Evolutionary conservation across 2,797 vertebrate genomes (phyloP).

Genomic region (Pempheris klunzingeri): DNA sequence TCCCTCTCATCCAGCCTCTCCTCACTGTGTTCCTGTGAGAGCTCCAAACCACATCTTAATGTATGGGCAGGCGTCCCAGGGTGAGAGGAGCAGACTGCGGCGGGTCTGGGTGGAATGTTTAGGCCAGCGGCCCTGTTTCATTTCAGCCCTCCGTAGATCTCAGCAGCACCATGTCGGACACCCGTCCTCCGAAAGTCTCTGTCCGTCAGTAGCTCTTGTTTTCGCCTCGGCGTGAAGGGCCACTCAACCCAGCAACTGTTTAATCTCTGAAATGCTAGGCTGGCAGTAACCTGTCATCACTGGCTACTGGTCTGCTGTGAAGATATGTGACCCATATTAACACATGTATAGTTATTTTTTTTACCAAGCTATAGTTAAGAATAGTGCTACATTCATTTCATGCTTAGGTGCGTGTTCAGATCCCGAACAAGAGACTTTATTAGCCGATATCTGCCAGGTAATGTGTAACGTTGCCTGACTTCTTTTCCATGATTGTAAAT

Average conservation of each 20-base stretch:
- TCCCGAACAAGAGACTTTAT: not conserved
- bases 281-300: constrained; percentile 62
- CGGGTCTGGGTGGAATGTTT: constrained; percentile 67
- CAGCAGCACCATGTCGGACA: constrained; percentile 32
- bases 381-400: not conserved
- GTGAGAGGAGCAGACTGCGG: constrained; percentile 77
- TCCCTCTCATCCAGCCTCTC: constrained; percentile 81
- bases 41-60: constrained; percentile 84
- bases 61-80: constrained; percentile 80
- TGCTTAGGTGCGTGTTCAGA: not conserved
- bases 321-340: constrained; percentile 52
- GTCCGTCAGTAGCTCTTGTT: constrained; percentile 61
- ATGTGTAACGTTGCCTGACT: no score
- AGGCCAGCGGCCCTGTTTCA: constrained; percentile 63
- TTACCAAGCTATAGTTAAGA: not conserved
- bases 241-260: constrained; percentile 60
- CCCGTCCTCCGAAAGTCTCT: constrained; percentile 41
- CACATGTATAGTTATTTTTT: not conserved
- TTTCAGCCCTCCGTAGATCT: constrained; percentile 54
- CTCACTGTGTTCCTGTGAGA: constrained; percentile 77
- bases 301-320: constrained; percentile 41
- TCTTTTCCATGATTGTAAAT: not conserved
- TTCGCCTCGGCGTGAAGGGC: constrained; percentile 65
- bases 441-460: not conserved
- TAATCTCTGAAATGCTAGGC: constrained; percentile 56